A percentile compares a stretch with the other conserved stretches of the same genome.
phyloP scores from a whole-genome alignment of 2,113 vertebrate species.

The Scartelaos histophorus region DNA sequence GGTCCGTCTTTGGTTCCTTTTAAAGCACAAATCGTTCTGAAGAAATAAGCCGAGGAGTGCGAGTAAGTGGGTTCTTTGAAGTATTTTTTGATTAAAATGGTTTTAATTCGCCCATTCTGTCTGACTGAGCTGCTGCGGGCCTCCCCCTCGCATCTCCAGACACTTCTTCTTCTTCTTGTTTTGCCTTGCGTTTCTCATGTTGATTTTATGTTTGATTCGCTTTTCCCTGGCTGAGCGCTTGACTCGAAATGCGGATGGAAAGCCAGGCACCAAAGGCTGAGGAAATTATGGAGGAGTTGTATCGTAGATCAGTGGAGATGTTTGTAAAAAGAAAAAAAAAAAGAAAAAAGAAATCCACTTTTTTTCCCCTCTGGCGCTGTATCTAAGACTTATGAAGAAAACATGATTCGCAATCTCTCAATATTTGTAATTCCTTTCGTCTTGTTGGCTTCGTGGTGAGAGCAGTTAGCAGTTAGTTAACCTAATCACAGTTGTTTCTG shows the following conservation, averaged over 20 bases:
- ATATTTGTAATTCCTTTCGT: slow-evolving; percentile 17
- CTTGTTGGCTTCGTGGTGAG: slow-evolving; percentile 10
- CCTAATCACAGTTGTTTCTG: slow-evolving; percentile 9
- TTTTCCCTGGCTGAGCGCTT: slow-evolving; percentile 42
- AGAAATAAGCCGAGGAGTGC: not conserved
- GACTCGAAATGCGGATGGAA: slow-evolving; percentile 36
- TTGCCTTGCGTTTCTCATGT: slow-evolving; percentile 52
- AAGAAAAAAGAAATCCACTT: slow-evolving; percentile 1
- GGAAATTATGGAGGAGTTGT: slow-evolving; percentile 42
- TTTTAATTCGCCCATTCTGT: slow-evolving; percentile 55
- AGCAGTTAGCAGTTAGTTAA: not conserved
- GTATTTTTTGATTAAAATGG: slow-evolving; percentile 55
- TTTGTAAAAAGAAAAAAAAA: slow-evolving; percentile 9
- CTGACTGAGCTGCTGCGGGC: slow-evolving; percentile 44
- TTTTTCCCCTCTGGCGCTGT: slow-evolving; percentile 22
- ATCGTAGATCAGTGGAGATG: slow-evolving; percentile 30
- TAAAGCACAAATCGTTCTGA: slow-evolving; percentile 8
- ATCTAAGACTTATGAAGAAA: slow-evolving; percentile 37
- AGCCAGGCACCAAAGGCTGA: slow-evolving; percentile 36
- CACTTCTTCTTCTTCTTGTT: slow-evolving; percentile 28
- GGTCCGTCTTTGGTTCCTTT: slow-evolving; percentile 26
- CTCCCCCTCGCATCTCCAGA: slow-evolving; percentile 31
- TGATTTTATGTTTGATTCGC: slow-evolving; percentile 44
- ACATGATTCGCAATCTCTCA: slow-evolving; percentile 24
- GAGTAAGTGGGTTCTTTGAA: slow-evolving; percentile 42